Base-by-base conservation (phyloP, 2,888 invertebrate genomes). In the Andrena marginata region DNA sequence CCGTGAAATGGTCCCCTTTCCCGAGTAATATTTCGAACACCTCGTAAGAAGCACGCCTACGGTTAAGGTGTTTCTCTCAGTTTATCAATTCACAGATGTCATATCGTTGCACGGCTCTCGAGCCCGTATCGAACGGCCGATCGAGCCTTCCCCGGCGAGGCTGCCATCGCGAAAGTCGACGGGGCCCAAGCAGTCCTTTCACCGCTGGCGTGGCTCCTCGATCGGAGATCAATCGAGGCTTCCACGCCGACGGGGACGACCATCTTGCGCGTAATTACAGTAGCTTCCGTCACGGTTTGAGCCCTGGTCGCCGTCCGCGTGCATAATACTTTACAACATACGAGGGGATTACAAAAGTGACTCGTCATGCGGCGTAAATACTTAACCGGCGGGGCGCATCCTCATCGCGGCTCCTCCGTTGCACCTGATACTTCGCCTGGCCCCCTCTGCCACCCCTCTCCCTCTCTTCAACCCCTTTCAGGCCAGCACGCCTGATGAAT, bases 341-440 rank as follows among this genome's bases (percentile, higher is more conserved):
- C 67, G 74, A 82, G 64, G 88, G 85, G 83, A 88, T 90, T 90
- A 83, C 87, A 92, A 93, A 94, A 93, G 89, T 90, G 94, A 89
- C 92, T 87, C 92, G 94, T 94, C 94, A 94, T 93, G 85, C 89
- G 87, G 89, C 90, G 90, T 93, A 93, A 93, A 93, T 93, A 91
- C 90, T 90, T 87, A 89, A 91, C 89, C 56, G 88, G 86, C 84
- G 87, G 84, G 80, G 82, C 80, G 89, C 87, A 89, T 89, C 86
- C 82, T 86, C 87, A 49, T 80, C 83, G 84, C 78, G 72, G 59
- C 77, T 85, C 86, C 87, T 86, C 75, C 78, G 79, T 84, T 90
- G 91, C 93, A 93, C 93, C 93, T 93, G 93, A 93, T 92, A 91
- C 90, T 89, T 90, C 90, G 42, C 42, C 42, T 42, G 16, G 89